These are phyloP conservation scores for Chesias legatella DNA, from an alignment of 2,888 invertebrate genomes.

Conservation along the genomic window DNA sequence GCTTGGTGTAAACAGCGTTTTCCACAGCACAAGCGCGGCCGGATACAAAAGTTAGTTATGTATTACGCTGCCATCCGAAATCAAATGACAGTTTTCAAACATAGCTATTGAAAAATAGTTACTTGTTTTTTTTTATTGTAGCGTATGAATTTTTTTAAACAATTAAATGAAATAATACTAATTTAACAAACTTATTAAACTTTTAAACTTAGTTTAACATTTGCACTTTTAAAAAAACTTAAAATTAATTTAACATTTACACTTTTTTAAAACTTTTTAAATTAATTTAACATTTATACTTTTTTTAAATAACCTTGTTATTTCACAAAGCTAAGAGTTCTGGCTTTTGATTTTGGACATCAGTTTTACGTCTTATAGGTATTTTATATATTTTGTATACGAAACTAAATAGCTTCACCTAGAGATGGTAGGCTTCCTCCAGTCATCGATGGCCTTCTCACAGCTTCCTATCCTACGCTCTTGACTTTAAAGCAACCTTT, in stretches of 20 bases:
- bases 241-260: too few relatives aligned
- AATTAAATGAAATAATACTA: too few relatives aligned
- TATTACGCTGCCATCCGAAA: constrained; percentile 8
- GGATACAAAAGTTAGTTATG: constrained; percentile 39
- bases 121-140: too few relatives aligned
- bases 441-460: constrained; percentile 59
- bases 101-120: too few relatives aligned
- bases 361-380: neutral
- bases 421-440: constrained; percentile 49
- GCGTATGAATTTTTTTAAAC: too few relatives aligned
- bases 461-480: constrained; percentile 57
- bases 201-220: too few relatives aligned
- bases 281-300: too few relatives aligned
- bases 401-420: constrained; percentile 3
- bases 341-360: constrained; percentile 9
- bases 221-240: too few relatives aligned
- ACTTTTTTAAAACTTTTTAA: too few relatives aligned
- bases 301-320: too few relatives aligned
- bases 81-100: constrained; percentile 8
- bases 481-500: constrained; percentile 42
- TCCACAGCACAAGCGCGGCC: constrained; percentile 64
- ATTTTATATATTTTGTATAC: constrained; percentile 6
- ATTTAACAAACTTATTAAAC: too few relatives aligned
- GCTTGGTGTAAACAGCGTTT: constrained; percentile 42
- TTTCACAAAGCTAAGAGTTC: too few relatives aligned